Evolutionary conservation across 2,888 invertebrate species (phyloP).

Genomic region (Alsophila aescularia): DNA sequence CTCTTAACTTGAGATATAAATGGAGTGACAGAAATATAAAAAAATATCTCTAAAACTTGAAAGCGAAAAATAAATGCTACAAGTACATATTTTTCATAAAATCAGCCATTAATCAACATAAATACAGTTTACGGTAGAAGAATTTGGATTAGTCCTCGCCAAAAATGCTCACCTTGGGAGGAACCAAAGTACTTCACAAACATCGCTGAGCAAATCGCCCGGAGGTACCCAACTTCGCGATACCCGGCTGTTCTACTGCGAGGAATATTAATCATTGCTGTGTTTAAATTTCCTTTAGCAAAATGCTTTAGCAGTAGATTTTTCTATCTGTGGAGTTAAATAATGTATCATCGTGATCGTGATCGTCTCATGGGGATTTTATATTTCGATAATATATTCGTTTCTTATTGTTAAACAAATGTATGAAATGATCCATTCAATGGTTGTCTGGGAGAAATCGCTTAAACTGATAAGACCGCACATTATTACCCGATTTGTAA

Average conservation of each 20-base stretch:
- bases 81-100: background rate
- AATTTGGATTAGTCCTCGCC: conserved; percentile 53
- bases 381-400: too few species aligned
- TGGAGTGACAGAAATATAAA: too few species aligned
- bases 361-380: too few species aligned
- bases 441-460: too few species aligned
- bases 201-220: conserved; percentile 59
- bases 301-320: conserved; percentile 1
- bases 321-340: background rate
- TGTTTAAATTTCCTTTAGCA: conserved; percentile 4
- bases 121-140: conserved; percentile 31
- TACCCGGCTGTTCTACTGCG: conserved; percentile 60
- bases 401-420: too few species aligned
- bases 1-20: too few species aligned
- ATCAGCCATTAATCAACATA: background rate
- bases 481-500: too few species aligned
- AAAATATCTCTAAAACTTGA: too few species aligned
- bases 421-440: too few species aligned
- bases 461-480: too few species aligned
- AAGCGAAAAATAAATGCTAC: too few species aligned
- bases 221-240: conserved; percentile 55
- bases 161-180: conserved; percentile 64
- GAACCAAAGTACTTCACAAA: conserved; percentile 59
- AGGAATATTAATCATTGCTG: conserved; percentile 61
- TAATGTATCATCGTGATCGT: background rate